Evolutionary conservation across 92 coral and sea anemone species (phyloP), one percentile per base, ranked within the genome.

Genomic region (Paramuricea clavata): DNA sequence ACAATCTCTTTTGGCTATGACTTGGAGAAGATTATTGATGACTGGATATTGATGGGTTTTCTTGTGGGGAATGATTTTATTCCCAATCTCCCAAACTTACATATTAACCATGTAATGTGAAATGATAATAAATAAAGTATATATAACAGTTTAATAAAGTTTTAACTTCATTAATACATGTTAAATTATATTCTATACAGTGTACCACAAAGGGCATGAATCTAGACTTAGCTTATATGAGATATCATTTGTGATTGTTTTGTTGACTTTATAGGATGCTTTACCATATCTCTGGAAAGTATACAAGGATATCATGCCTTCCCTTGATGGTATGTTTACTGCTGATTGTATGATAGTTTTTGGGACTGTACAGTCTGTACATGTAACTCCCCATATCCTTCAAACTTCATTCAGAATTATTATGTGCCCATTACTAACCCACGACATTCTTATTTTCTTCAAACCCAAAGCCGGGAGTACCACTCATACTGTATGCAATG

Each of bases 11-110:
- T 92, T 84, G 88, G 89, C 27, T 96, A 94, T 81, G 99, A 96
- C 54, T 79, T 96, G 64, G 98, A 94, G 85, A 94, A 91, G 75
- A 86, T 96, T 56, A 94, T 96, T 54, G 99, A 96, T 91, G 99
- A 96, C 79, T 96, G 99, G 99, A 93, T 94, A 67, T 81, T 96
- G 26, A 96, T 96, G 99, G 99, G 99, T 4, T 96, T 96, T 88
- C 93, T 96, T 75, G 98, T 94, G 39, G 99, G 99, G 34, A 96
- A 96, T 77, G 99, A 96, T 65, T 96, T 96, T 56, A 91, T 96
- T 47, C 99, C 99, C 21, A 94, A 96, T 78, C 82, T 96, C 2
- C 99, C 99, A 61, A 90, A 96, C 70, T 87, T 96, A 19, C 98
- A 96, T 49, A 95, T 95, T 31, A 95, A 95, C 70, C 98, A 94